Base-by-base conservation (phyloP, 2,888 invertebrate genomes). In the Drosophila hawaiiensis region DNA sequence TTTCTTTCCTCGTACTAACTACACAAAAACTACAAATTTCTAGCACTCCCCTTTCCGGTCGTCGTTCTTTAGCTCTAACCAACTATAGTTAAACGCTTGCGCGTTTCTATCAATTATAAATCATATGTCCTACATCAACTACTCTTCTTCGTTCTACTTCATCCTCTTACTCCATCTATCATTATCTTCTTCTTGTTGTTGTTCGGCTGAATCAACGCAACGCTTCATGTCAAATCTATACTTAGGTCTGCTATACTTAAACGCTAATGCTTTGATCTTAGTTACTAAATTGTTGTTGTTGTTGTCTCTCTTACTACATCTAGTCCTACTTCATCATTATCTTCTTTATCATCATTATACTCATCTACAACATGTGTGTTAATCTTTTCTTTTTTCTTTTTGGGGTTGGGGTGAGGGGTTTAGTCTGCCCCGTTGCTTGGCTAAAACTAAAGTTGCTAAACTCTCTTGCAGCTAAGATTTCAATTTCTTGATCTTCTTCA, bases 231-330 rank as follows among this genome's bases (percentile, higher is more conserved):
- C 50, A 61, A 77, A 74, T 74, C 66, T 79, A 55, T 76, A 76
- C 85, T 85, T 88, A 88, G 67, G 64, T 76, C 68, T 60, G 49
- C 84, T 85, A 81, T 68, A 73, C 88, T 84, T 85, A 88, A 64
- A 59, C 37, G 47, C 83, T 88, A 88, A 68, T 83, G 76, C 83
- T 83, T 84, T 88, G 83, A 85, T 88, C 85, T 88, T 85, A 85
- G 31, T 68, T 67, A 74, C 71, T 82, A 77, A 68, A 56, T 83
- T 75, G 70, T 72, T 68, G 68, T 59, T 70, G 58, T 72, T 68
- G 59, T 71, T 68, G 55, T 75, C 60, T 71, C 65, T 56, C 68
- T 68, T 77, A 66, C 75, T 74, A 72, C 41, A 64, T 68, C 76
- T 73, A 66, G 62, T 62, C 60, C 60, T 72, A 76, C 64, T 52